Conservation (phyloP, 1,140 invertebrate genomes). For the Sycobia sp. region DNA sequence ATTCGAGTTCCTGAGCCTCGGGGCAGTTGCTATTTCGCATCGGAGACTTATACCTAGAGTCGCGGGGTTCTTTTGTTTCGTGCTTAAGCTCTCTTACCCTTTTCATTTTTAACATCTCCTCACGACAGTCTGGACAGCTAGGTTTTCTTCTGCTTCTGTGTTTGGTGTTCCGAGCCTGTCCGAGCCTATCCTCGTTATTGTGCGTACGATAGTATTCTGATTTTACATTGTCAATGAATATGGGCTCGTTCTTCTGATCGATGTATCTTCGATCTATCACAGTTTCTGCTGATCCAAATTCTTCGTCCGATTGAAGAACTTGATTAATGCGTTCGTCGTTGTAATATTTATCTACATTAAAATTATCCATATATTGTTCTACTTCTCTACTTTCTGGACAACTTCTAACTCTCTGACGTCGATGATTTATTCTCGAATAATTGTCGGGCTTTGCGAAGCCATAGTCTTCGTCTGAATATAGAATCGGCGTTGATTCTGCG, state of each 20-base stretch:
- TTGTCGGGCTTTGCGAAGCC: constrained; percentile 33
- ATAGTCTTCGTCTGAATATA: constrained; percentile 49
- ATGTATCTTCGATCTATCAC: constrained; percentile 5
- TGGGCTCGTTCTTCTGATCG: neutral
- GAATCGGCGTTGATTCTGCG: constrained; percentile 52
- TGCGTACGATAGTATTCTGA: neutral
- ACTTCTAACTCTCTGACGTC: constrained; percentile 50
- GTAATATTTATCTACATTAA: constrained; percentile 13
- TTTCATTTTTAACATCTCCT: constrained; percentile 35
- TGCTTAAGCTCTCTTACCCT: constrained; percentile 25
- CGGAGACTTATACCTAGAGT: constrained; percentile 28
- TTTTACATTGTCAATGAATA: neutral
- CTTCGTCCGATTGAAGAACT: constrained; percentile 52
- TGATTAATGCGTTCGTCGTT: constrained; percentile 36
- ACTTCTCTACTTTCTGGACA: constrained; percentile 50
- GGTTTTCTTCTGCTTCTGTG: constrained; percentile 39
- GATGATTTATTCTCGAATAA: constrained; percentile 29
- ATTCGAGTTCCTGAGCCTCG: constrained; percentile 50
- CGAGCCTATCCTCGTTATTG: neutral
- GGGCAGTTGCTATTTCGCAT: constrained; percentile 56
- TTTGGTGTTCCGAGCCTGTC: neutral
- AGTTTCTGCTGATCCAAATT: constrained; percentile 55
- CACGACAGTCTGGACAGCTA: constrained; percentile 49
- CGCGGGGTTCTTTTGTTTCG: constrained; percentile 6
- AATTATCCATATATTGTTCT: constrained; percentile 31